Evolutionary conservation across 1,140 invertebrate species (phyloP), one percentile per base, ranked within the genome.

Genomic region (Drosophila kanapiae): DNA sequence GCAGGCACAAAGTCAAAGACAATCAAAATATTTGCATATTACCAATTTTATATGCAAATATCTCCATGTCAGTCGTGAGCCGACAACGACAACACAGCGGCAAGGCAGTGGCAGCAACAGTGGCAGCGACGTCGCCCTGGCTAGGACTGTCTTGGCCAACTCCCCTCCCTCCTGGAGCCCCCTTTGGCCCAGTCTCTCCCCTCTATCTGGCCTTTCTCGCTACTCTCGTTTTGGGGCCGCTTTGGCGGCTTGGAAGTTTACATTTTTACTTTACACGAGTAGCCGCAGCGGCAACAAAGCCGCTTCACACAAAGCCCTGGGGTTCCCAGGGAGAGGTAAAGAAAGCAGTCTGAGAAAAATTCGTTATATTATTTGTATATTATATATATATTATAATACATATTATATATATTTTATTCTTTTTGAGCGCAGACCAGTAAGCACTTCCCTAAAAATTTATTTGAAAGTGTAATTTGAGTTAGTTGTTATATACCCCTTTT

Each of bases 11-110:
- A 90, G 85, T 90, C 85, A 90, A 90, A 91, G 86, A 90, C 86
- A 90, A 90, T 90, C 85, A 90, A 90, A 90, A 90, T 90, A 90
- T 90, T 90, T 90, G 86, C 86, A 90, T 90, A 90, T 90, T 86
- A 90, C 86, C 86, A 90, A 90, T 90, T 90, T 90, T 86, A 80
- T 90, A 90, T 90, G 86, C 86, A 90, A 90, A 90, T 90, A 88
- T 67, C 81, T 72, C 75, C 70, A 77, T 87, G 84, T 88, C 84
- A 87, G 84, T 87, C 84, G 84, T 87, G 84, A 87, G 85, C 77
- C 81, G 82, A 69, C 81, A 80, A 58, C 79, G 60, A 47, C 78
- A 53, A 68, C 65, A 63, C 63, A 27, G 40, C 71, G 48, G 35
- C 63, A 49, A 35, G 65, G 60, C 64, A 54, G 51, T 54, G 33